phyloP scores from a whole-genome alignment of 2,888 invertebrate species.

The Anodontia alba region DNA sequence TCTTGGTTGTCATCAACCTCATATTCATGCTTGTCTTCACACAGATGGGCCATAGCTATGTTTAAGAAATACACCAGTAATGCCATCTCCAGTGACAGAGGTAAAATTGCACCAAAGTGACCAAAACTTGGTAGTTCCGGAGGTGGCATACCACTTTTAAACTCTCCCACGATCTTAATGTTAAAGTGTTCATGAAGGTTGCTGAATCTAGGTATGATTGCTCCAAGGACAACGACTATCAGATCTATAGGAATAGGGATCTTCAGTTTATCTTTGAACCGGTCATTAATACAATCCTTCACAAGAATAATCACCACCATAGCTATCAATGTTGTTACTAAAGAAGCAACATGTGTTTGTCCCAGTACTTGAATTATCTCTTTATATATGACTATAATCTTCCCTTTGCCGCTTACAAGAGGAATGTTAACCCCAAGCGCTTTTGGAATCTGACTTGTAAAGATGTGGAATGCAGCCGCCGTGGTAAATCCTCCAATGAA shows the following conservation, averaged over 20 bases:
- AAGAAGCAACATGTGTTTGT: conserved; percentile 88
- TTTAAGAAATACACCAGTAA: conserved; percentile 75
- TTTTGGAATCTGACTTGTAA: conserved; percentile 71
- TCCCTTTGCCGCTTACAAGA: conserved; percentile 62
- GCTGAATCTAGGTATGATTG: conserved; percentile 72
- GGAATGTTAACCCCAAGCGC: conserved; percentile 64
- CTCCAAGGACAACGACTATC: conserved; percentile 74
- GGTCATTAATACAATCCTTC: conserved; percentile 81
- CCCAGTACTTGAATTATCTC: conserved; percentile 87
- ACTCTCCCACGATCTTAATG: conserved; percentile 68
- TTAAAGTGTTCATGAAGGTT: conserved; percentile 57
- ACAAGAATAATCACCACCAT: conserved; percentile 88
- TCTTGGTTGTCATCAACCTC: conserved; percentile 83
- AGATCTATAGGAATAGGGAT: conserved; percentile 82
- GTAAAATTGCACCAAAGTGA: conserved; percentile 40
- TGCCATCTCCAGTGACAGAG: conserved; percentile 68
- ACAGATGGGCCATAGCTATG: conserved; percentile 82
- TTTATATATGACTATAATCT: conserved; percentile 86
- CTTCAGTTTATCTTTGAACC: conserved; percentile 70
- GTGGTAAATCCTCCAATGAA: conserved; percentile 77
- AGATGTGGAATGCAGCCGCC: conserved; percentile 74
- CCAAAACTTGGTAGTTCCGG: conserved; percentile 66
- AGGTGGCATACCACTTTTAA: conserved; percentile 75
- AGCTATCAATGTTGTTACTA: conserved; percentile 89
- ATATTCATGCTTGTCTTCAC: conserved; percentile 82